A percentile compares a stretch with the other conserved stretches of the same genome.
phyloP scores from a whole-genome alignment of 2,113 vertebrate genomes.

The Puffinus mauretanicus region DNA sequence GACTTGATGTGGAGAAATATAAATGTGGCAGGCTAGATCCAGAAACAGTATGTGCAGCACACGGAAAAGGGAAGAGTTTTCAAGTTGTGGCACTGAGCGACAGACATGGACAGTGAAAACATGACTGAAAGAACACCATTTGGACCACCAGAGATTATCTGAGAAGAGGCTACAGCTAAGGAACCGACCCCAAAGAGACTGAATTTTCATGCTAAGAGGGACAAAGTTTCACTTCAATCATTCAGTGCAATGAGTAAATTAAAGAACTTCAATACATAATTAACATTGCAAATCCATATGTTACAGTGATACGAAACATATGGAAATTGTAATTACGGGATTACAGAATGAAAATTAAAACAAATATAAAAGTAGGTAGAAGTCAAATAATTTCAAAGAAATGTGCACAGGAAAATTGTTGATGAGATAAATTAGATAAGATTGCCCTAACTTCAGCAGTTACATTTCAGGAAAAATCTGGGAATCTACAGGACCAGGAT shows the following conservation, averaged over 20 bases:
- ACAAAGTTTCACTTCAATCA: neutral
- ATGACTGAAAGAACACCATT: neutral
- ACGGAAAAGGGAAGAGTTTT: neutral
- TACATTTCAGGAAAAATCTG: neutral
- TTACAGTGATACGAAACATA: neutral
- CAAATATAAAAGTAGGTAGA: neutral
- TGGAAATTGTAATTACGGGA: neutral
- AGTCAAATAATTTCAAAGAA: neutral
- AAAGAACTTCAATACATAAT: neutral
- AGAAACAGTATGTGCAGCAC: neutral
- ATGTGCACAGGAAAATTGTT: neutral
- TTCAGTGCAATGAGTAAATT: neutral
- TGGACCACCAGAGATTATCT: neutral
- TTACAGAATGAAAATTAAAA: conserved; percentile 20
- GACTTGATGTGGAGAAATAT: neutral
- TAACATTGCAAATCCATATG: neutral
- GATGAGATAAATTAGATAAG: neutral
- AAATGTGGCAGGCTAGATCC: neutral
- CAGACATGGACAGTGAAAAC: neutral
- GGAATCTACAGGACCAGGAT: neutral
- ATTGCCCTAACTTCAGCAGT: neutral
- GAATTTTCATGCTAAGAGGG: neutral
- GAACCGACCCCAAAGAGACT: neutral
- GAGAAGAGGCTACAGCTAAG: neutral
- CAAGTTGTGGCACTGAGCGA: neutral